Evolutionary conservation across 2,113 vertebrate genomes (phyloP).

Genomic region (Platysteira castanea): DNA sequence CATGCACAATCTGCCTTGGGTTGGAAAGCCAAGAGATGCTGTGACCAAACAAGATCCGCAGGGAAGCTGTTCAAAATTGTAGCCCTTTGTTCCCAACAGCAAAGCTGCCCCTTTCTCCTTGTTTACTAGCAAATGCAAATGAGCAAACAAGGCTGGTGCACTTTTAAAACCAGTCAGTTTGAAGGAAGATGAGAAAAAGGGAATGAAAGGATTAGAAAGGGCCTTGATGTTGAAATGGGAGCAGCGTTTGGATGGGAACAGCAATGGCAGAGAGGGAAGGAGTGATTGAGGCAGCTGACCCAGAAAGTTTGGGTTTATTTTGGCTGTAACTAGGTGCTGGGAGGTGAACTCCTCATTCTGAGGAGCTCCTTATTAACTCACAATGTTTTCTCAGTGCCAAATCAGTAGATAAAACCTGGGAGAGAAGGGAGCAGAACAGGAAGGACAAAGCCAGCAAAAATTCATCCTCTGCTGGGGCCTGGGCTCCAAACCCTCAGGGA

Average conservation of each 20-base stretch:
- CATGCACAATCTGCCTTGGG: constrained; percentile 62
- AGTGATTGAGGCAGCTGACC: not conserved
- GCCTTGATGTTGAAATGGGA: not conserved
- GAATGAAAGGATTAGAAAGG: not conserved
- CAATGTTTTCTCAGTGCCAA: not conserved
- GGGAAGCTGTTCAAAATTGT: constrained; percentile 21
- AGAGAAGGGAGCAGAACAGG: not conserved
- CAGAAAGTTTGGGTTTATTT: not conserved
- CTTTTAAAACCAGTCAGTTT: not conserved
- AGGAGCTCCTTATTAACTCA: not conserved
- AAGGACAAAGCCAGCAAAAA: not conserved
- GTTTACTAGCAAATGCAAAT: constrained; percentile 2
- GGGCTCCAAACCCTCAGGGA: not conserved
- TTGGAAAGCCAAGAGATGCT: constrained; percentile 49
- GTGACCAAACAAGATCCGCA: constrained; percentile 17
- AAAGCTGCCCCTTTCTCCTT: constrained; percentile 23
- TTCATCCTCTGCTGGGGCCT: not conserved
- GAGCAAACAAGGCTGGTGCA: not conserved
- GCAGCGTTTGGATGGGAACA: not conserved
- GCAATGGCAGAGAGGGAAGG: not conserved
- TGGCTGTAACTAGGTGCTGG: not conserved
- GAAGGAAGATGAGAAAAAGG: not conserved
- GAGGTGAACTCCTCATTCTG: not conserved
- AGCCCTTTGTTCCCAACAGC: constrained; percentile 30
- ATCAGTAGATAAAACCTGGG: not conserved